Evolutionary conservation across 1,140 invertebrate species (phyloP).

Genomic region (Drosophila grimshawi): DNA sequence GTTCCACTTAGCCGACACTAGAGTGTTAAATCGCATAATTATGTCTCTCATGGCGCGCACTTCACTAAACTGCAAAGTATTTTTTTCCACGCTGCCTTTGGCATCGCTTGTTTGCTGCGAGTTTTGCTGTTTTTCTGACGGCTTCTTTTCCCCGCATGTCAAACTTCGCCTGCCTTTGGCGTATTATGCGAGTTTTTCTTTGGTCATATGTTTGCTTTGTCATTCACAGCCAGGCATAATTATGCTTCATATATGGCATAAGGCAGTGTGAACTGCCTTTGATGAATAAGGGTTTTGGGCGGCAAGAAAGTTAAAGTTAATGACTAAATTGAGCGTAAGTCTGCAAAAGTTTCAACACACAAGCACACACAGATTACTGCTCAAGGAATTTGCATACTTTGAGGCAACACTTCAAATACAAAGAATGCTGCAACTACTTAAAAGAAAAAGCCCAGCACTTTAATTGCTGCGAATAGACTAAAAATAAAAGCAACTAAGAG

Average conservation of each 20-base stretch:
- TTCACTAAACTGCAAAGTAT: slow-evolving; percentile 76
- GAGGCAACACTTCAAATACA: slow-evolving; percentile 25
- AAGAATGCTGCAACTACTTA: slow-evolving; percentile 37
- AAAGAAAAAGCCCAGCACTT: slow-evolving; percentile 38
- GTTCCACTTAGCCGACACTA: slow-evolving; percentile 68
- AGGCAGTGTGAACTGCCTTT: slow-evolving; percentile 19
- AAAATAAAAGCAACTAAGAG: not conserved
- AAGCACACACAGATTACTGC: slow-evolving; percentile 53
- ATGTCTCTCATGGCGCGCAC: slow-evolving; percentile 78
- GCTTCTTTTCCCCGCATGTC: slow-evolving; percentile 33
- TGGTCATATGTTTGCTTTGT: slow-evolving; percentile 65
- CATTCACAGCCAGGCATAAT: slow-evolving; percentile 60
- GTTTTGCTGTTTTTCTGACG: slow-evolving; percentile 12
- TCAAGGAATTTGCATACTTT: slow-evolving; percentile 77
- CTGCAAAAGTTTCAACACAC: slow-evolving; percentile 47
- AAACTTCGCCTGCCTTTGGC: slow-evolving; percentile 10
- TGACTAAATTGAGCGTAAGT: slow-evolving; percentile 65
- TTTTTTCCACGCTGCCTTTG: slow-evolving; percentile 51
- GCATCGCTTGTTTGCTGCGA: slow-evolving; percentile 41
- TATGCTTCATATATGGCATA: slow-evolving; percentile 44
- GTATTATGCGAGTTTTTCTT: slow-evolving; percentile 17
- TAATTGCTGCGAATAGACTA: slow-evolving; percentile 52
- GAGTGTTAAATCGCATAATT: slow-evolving; percentile 83
- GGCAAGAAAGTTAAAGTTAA: slow-evolving; percentile 62
- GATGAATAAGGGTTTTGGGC: slow-evolving; percentile 16